Base-by-base conservation (phyloP, 2,888 invertebrate genomes). In the Sinodicranocentrus sp. region DNA sequence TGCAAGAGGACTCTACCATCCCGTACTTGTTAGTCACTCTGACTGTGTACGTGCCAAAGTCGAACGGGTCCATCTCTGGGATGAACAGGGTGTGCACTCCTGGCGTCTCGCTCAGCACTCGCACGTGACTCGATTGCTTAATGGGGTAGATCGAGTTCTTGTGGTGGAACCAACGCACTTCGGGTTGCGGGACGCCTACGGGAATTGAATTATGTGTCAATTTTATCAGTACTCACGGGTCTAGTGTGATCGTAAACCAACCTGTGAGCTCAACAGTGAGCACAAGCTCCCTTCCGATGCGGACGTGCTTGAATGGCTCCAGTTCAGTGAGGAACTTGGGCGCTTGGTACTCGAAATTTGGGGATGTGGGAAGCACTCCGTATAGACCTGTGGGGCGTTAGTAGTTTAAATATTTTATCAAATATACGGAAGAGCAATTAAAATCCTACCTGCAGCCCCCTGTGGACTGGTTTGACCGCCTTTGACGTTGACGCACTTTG, bases 31-130 rank as follows among this genome's bases (percentile, higher is more conserved):
- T 96, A 89, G 93, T 93, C 0, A 95, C 95, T 83, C 94, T 92
- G 71, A 90, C 90, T 5, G 94, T 94, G 90, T 95, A 96, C 87
- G 94, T 92, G 1, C 96, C 96, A 26, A 94, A 93, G 89, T 95
- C 95, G 52, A 93, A 93, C 85, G 94, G 93, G 1, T 94, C 94
- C 0, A 94, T 95, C 89, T 95, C 94, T 61, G 93, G 92, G 48
- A 95, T 89, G 94, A 95, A 0, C 87, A 96, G 90, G 0, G 95
- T 95, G 88, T 96, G 95, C 3, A 95, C 92, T 0, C 94, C 94
- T 48, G 93, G 93, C 2, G 71, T 43, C 25, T 79, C 79, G 44
- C 23, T 79, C 13, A 79, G 25, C 19, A 79, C 59, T 1, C 79
- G 71, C 21, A 19, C 19, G 52, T 71, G 70, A 1, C 44, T 21